These are phyloP conservation scores for Acronicta aceris DNA, from an alignment of 2,888 invertebrate species.

Conservation along the genomic window DNA sequence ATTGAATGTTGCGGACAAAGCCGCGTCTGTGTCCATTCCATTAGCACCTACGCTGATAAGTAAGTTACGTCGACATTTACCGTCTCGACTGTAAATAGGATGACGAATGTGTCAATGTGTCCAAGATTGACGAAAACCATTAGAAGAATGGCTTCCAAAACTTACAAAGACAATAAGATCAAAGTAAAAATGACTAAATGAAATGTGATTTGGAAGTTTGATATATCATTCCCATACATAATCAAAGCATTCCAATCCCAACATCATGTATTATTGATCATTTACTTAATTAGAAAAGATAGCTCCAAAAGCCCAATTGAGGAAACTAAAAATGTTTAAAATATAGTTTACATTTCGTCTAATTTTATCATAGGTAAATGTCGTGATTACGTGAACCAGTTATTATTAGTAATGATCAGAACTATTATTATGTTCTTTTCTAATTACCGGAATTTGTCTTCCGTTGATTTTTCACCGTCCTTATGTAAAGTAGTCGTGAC, in stretches of 20 bases:
- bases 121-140: constrained; percentile 10
- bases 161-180: neutral
- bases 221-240: constrained; percentile 36
- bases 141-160: neutral
- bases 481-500: constrained; percentile 76
- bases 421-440: too few relatives aligned
- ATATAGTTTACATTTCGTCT: too few relatives aligned
- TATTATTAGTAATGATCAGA: too few relatives aligned
- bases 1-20: constrained; percentile 75
- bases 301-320: constrained; percentile 7
- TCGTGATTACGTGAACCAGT: too few relatives aligned
- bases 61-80: constrained; percentile 69
- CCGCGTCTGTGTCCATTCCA: constrained; percentile 77
- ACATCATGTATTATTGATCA: constrained; percentile 55
- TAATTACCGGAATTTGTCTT: constrained; percentile 41
- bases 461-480: constrained; percentile 67
- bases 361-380: too few relatives aligned
- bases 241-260: too few relatives aligned
- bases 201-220: constrained; percentile 37
- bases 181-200: constrained; percentile 7
- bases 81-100: constrained; percentile 63
- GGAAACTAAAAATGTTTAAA: too few relatives aligned
- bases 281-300: constrained; percentile 66
- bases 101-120: constrained; percentile 60
- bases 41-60: constrained; percentile 79